Percentiles rank a stretch among this genome's conserved stretches.
Evolutionary conservation across 2,113 vertebrate species (phyloP).

Genomic region (Perca fluviatilis): DNA sequence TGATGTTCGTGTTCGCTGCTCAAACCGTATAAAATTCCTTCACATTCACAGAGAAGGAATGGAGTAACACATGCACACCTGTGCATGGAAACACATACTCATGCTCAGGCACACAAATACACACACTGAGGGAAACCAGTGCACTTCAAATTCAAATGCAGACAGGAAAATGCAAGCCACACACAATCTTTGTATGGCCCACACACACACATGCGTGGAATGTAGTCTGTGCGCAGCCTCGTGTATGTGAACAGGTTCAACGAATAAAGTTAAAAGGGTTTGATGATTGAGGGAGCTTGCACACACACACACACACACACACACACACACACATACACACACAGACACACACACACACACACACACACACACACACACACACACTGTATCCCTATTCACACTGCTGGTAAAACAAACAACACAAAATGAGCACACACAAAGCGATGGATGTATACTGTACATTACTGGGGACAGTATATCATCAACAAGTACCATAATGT

Average conservation of each 20-base stretch:
- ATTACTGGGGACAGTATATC: background rate
- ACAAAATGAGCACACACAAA: slow-evolving; percentile 6
- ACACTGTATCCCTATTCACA: slow-evolving; percentile 46
- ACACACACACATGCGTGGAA: slow-evolving; percentile 21
- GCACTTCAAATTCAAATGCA: slow-evolving; percentile 6
- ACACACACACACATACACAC: slow-evolving; percentile 22
- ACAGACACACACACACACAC: slow-evolving; percentile 24
- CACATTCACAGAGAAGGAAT: slow-evolving; percentile 23
- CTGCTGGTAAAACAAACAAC: slow-evolving; percentile 49
- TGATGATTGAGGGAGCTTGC: slow-evolving; percentile 66
- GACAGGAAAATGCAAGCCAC: slow-evolving; percentile 11
- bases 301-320: slow-evolving; percentile 22
- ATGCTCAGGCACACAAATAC: slow-evolving; percentile 14
- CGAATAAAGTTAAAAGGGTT: slow-evolving; percentile 62
- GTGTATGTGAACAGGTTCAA: slow-evolving; percentile 52
- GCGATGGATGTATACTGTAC: background rate
- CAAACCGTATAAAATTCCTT: slow-evolving; percentile 41
- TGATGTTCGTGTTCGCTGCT: slow-evolving; percentile 49
- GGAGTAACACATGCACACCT: slow-evolving; percentile 28
- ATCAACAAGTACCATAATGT: background rate
- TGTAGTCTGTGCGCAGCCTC: slow-evolving; percentile 21
- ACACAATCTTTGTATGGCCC: slow-evolving; percentile 15
- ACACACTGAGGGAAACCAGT: slow-evolving; percentile 5
- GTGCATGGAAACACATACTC: background rate
- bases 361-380: slow-evolving; percentile 23